A percentile compares a stretch with the other conserved stretches of the same genome.
Evolutionary conservation across 2,113 vertebrate genomes (phyloP).

Genomic region (Macrotis lagotis): DNA sequence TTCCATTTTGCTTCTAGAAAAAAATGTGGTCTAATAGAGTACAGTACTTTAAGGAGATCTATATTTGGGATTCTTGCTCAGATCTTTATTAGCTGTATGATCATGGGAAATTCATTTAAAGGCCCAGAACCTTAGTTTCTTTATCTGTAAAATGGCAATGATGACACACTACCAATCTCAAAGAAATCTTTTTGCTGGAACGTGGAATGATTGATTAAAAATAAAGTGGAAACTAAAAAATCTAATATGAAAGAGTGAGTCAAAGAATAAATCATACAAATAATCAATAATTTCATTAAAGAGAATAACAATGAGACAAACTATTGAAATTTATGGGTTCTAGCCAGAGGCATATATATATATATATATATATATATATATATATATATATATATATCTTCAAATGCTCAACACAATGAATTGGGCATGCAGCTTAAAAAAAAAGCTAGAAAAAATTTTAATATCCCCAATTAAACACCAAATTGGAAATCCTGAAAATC

Average conservation of each 20-base stretch:
- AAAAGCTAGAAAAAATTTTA: not conserved
- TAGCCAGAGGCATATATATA: not conserved
- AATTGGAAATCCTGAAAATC: not conserved
- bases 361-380: too few relatives aligned
- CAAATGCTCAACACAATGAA: not conserved
- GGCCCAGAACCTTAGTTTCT: not conserved
- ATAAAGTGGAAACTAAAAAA: not conserved
- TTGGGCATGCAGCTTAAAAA: not conserved
- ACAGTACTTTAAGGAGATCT: not conserved
- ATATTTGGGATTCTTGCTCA: not conserved
- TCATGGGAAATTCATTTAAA: not conserved
- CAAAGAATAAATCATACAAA: not conserved
- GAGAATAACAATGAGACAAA: not conserved
- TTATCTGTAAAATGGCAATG: not conserved
- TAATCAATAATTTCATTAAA: not conserved
- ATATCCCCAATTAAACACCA: not conserved
- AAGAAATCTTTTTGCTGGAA: not conserved
- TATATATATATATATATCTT: not conserved
- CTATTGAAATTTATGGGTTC: not conserved
- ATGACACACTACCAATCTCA: not conserved
- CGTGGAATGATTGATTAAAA: not conserved
- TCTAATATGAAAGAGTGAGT: not conserved
- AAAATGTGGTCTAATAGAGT: not conserved
- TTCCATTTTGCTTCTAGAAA: not conserved
- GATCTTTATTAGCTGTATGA: not conserved